Evolutionary conservation across 2,888 invertebrate species (phyloP), one percentile per base, ranked within the genome.

Genomic region (Acleris literana): DNA sequence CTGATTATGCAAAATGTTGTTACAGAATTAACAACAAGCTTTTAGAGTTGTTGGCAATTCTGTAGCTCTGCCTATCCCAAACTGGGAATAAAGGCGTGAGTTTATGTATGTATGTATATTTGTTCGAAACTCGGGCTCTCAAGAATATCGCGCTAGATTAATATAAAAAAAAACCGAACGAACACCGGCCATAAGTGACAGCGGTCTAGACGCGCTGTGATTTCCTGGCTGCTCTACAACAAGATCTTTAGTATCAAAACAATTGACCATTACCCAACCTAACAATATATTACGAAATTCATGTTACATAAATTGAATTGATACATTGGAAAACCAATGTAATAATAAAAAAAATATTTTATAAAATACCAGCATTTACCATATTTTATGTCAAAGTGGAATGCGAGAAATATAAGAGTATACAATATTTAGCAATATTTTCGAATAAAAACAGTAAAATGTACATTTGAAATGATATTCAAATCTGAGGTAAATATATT

Each of bases 351-450:
- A 55, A 20, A 48, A 39, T 11, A 11, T 20, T 33, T 20, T 20
- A 17, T n/a, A n/a, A 62, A 62, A 62, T 62, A 44, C 44, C 52
- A 46, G n/a, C 51, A 51, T 51, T 43, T 11, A 53, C 33, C 25
- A 49, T 20, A 49, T 18, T 17, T 39, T 53, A 64, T 25, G 49
- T 51, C 20, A 54, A 51, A 55, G 22, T 65, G 65, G 65, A 65
- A 61, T 65, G 65, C 65, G 20, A 56, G 49, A 65, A 33, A 20
- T 11, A 57, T 55, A 13, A 39, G 39, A 39, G 11, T 13, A 39
- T 39, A 33, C 33, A 33, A 13, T 43, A 43, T 55, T 39, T 39
- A 33, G 39, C 53, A 49, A 53, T 39, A 39, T 39, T 39, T 39
- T 39, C 39, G 39, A 39, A 39, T 39, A 39, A 13, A 39, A 39